Conservation (phyloP, 37 sponge, comb jelly and placozoan species). For the Cladorhizidae sp. region DNA sequence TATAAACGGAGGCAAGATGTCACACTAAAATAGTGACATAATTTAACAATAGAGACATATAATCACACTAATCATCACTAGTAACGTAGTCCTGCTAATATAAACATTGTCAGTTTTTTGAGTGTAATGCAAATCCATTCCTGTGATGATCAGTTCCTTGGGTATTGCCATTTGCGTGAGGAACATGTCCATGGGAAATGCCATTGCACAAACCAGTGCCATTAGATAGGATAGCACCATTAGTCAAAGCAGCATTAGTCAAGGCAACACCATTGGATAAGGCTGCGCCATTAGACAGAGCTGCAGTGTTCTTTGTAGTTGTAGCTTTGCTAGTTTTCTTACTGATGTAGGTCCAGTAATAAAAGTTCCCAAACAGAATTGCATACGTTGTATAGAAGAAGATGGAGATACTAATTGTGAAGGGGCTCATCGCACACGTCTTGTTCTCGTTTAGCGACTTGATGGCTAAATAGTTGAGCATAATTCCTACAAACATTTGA, state of each 20-base stretch:
- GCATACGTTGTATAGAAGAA: conserved; percentile 81
- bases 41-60: no score
- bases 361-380: conserved; percentile 83
- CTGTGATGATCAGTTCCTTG: no score
- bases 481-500: conserved; percentile 85
- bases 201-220: not conserved
- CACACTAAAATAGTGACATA: no score
- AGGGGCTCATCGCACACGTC: conserved; percentile 49
- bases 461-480: conserved; percentile 44
- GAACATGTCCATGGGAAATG: not conserved
- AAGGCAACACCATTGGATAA: not conserved
- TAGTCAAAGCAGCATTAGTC: not conserved
- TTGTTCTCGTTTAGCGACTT: conserved; percentile 28
- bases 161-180: no score
- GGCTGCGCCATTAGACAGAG: not conserved
- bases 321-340: not conserved
- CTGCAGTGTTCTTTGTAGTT: not conserved
- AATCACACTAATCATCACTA: no score
- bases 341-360: conserved; percentile 80
- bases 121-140: no score
- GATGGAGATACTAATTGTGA: conserved; percentile 40
- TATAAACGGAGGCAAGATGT: no score
- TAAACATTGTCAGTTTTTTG: conserved; percentile 3
- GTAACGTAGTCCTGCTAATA: no score
- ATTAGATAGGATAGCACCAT: not conserved